Evolutionary conservation across 1,140 invertebrate species (phyloP).

Genomic region (Caenorhabditis inopinata): DNA sequence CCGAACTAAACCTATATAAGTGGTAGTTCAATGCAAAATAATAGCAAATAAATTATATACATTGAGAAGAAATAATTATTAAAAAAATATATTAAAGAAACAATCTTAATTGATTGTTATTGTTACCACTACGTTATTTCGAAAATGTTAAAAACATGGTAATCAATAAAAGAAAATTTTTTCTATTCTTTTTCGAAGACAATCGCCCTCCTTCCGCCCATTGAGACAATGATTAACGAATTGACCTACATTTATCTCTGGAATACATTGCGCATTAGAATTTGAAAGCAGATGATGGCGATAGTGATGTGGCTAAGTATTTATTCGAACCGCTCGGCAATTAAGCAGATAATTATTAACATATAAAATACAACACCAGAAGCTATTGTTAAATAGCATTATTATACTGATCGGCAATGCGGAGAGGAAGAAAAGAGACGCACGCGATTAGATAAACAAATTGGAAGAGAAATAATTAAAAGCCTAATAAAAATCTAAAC

Average conservation of each 20-base stretch:
- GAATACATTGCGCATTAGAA: background rate
- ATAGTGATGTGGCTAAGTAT: background rate
- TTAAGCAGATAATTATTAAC: background rate
- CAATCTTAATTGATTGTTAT: too few species aligned
- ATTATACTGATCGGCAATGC: background rate
- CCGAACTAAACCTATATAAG: too few species aligned
- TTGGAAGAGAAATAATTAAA: background rate
- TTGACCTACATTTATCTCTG: slow-evolving; percentile 4
- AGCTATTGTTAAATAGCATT: background rate
- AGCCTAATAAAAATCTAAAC: background rate
- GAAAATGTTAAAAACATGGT: slow-evolving; percentile 22
- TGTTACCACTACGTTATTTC: too few species aligned
- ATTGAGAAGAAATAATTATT: too few species aligned
- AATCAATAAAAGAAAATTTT: slow-evolving; percentile 12
- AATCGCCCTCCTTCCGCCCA: background rate
- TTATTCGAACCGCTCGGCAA: slow-evolving; percentile 27
- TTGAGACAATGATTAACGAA: background rate
- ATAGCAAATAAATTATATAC: too few species aligned
- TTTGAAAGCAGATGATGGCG: background rate
- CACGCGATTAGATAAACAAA: background rate
- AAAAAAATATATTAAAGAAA: too few species aligned
- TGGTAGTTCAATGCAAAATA: too few species aligned
- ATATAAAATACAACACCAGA: background rate
- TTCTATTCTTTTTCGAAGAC: background rate
- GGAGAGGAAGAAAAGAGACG: background rate